These are phyloP conservation scores for Yponomeuta plumbellus DNA, from an alignment of 2,888 invertebrate genomes.

Conservation along the genomic window DNA sequence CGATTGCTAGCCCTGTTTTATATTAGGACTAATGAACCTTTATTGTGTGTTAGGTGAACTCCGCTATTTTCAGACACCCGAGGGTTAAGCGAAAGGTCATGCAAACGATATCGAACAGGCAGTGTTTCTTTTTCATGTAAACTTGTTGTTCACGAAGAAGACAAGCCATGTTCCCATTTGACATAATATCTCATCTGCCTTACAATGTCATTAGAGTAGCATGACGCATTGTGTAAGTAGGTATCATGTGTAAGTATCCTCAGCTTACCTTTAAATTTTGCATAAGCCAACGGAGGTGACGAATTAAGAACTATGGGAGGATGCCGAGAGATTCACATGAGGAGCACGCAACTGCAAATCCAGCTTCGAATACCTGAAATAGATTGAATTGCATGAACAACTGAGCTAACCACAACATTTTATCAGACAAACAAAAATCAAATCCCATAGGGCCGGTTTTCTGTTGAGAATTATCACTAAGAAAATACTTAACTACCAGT, in stretches of 20 bases:
- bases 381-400: conserved; percentile 21
- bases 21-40: conserved; percentile 1
- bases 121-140: no score
- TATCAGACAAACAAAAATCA: no score
- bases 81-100: background rate
- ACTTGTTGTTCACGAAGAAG: no score
- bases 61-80: conserved; percentile 16
- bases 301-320: conserved; percentile 24
- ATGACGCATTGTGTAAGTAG: no score
- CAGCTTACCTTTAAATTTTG: conserved; percentile 22
- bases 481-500: no score
- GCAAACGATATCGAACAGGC: background rate
- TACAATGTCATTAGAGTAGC: no score
- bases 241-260: no score
- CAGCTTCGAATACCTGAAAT: conserved; percentile 22
- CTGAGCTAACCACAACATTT: background rate
- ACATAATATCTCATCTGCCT: no score
- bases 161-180: no score
- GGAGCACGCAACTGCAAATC: conserved; percentile 27
- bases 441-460: no score
- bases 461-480: no score
- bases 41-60: background rate
- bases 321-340: conserved; percentile 26
- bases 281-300: conserved; percentile 10
- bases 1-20: conserved; percentile 27